Evolutionary conservation across 1,140 invertebrate species (phyloP).

Genomic region (Samia ricini): DNA sequence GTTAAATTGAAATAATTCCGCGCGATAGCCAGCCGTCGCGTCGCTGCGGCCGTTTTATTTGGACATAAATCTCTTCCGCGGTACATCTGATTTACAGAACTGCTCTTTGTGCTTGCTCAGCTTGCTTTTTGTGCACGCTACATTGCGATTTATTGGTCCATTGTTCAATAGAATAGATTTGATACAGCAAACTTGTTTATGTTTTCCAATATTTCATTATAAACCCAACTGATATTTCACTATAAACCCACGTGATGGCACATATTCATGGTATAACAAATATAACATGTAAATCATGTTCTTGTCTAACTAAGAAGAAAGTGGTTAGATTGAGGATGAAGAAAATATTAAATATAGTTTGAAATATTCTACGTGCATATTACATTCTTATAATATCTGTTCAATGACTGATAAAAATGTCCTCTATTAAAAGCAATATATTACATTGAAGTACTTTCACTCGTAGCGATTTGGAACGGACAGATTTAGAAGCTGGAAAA

Average conservation of each 20-base stretch:
- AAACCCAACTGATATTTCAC: too few relatives aligned
- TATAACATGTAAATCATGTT: too few relatives aligned
- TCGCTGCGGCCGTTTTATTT: conserved; percentile 54
- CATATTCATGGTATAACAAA: too few relatives aligned
- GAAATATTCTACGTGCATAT: too few relatives aligned
- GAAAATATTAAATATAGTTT: too few relatives aligned
- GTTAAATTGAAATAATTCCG: conserved; percentile 63
- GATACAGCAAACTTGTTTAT: neutral
- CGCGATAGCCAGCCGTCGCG: conserved; percentile 25
- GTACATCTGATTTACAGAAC: conserved; percentile 57
- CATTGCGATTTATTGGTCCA: conserved; percentile 17
- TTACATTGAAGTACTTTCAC: conserved; percentile 4
- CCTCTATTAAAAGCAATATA: conserved; percentile 7
- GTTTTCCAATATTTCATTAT: too few relatives aligned
- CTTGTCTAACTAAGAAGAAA: too few relatives aligned
- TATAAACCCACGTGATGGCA: too few relatives aligned
- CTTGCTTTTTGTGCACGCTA: conserved; percentile 34
- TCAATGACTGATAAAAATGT: neutral
- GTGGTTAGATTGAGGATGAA: too few relatives aligned
- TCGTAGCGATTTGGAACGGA: conserved; percentile 21
- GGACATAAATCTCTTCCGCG: conserved; percentile 55
- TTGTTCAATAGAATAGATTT: conserved; percentile 5
- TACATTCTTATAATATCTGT: neutral
- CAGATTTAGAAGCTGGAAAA: conserved; percentile 51
- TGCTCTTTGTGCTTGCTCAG: conserved; percentile 41